Conservation (phyloP, 2,797 vertebrate genomes). For the Helostoma temminkii region DNA sequence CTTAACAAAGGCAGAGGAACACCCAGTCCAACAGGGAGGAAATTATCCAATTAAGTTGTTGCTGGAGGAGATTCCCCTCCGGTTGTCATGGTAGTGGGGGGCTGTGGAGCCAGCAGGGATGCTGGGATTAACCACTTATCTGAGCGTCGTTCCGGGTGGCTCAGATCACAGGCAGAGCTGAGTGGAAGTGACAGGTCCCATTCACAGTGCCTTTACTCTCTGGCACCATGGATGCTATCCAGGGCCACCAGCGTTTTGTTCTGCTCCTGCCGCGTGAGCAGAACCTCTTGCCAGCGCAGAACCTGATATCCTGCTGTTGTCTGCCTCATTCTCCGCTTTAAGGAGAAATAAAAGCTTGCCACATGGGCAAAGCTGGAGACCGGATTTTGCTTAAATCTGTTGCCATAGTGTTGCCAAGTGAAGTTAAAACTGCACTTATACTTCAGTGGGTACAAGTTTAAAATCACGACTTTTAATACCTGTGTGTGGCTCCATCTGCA, state of each 20-base stretch:
- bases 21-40: constrained; percentile 64
- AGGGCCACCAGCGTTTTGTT: constrained; percentile 74
- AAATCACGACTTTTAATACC: constrained; percentile 51
- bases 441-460: constrained; percentile 60
- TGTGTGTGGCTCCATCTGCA: constrained; percentile 36
- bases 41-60: constrained; percentile 81
- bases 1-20: constrained; percentile 58
- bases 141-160: constrained; percentile 70
- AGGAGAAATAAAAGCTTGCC: constrained; percentile 61
- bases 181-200: constrained; percentile 80
- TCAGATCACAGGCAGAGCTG: constrained; percentile 79
- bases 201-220: constrained; percentile 71
- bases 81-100: constrained; percentile 75
- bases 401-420: constrained; percentile 51
- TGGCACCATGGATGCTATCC: constrained; percentile 65
- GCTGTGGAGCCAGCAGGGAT: constrained; percentile 65
- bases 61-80: constrained; percentile 71
- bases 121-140: constrained; percentile 80
- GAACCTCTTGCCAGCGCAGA: constrained; percentile 64
- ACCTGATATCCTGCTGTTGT: constrained; percentile 62
- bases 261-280: constrained; percentile 57
- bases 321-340: constrained; percentile 51
- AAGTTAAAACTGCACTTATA: constrained; percentile 54
- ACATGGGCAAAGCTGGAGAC: constrained; percentile 51
- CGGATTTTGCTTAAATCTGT: constrained; percentile 54